phyloP scores from a whole-genome alignment of 2,888 invertebrate species.

The Cheilosia vulpina region DNA sequence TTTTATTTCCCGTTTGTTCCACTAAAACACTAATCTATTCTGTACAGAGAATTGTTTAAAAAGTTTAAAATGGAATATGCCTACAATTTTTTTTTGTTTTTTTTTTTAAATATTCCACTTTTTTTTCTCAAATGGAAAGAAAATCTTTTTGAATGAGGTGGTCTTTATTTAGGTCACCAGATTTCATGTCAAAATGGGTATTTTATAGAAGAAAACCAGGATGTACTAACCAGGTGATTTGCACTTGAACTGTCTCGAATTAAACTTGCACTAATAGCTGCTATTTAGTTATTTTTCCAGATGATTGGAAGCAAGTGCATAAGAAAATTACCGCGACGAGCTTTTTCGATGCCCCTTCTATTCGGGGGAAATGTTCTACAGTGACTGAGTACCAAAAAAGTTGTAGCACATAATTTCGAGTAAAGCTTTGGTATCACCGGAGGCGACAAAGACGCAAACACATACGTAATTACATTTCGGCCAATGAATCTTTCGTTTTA shows the following conservation, averaged over 20 bases:
- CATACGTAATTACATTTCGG: conserved; percentile 55
- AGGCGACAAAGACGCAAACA: conserved; percentile 27
- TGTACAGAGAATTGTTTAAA: neutral
- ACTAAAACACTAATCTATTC: conserved; percentile 17
- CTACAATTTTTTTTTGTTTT: conserved; percentile 5
- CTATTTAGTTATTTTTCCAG: conserved; percentile 35
- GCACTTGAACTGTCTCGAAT: neutral
- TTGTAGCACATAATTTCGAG: conserved; percentile 42
- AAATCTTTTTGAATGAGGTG: neutral
- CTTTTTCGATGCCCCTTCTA: conserved; percentile 60
- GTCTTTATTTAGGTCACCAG: conserved; percentile 36
- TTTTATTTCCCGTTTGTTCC: conserved; percentile 17
- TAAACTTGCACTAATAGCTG: conserved; percentile 2
- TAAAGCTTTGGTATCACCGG: conserved; percentile 56
- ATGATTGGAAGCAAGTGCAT: conserved; percentile 43
- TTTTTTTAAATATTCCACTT: conserved; percentile 1
- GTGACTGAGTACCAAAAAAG: conserved; percentile 68
- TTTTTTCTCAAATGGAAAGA: conserved; percentile 5
- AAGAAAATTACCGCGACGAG: conserved; percentile 56
- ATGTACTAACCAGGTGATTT: conserved; percentile 51
- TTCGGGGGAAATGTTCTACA: conserved; percentile 62
- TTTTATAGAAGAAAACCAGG: neutral
- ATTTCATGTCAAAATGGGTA: neutral
- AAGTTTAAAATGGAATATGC: conserved; percentile 6
- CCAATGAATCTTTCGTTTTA: conserved; percentile 29